Evolutionary conservation across 1,140 invertebrate genomes (phyloP).

Genomic region (Phymastichus coffea): DNA sequence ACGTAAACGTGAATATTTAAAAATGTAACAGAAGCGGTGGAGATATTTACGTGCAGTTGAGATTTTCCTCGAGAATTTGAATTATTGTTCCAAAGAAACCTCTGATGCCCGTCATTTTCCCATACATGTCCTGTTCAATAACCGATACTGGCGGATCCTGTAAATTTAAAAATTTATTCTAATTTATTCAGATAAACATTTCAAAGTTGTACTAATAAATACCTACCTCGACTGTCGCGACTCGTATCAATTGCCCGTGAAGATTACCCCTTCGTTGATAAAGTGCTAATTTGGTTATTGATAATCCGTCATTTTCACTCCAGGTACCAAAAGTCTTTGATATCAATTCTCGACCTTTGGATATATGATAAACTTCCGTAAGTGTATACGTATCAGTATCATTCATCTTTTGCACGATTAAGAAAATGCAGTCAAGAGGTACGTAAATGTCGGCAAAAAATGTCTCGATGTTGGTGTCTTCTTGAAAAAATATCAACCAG

Average conservation of each 20-base stretch:
- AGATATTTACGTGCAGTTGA: conserved; percentile 52
- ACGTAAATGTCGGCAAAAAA: conserved; percentile 43
- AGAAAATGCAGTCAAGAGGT: conserved; percentile 46
- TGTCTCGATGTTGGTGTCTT: conserved; percentile 34
- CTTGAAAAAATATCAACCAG: conserved; percentile 45
- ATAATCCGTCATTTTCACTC: conserved; percentile 33
- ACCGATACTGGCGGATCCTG: conserved; percentile 50
- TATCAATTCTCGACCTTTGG: conserved; percentile 35
- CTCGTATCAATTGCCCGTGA: conserved; percentile 42
- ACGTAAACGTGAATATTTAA: too few relatives aligned
- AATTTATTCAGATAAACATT: conserved; percentile 1
- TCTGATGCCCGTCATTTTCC: conserved; percentile 37
- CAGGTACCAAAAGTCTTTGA: conserved; percentile 39
- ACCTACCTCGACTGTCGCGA: conserved; percentile 45
- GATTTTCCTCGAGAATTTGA: conserved; percentile 43
- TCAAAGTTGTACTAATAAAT: background rate
- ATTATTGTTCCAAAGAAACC: conserved; percentile 52
- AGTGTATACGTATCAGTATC: conserved; percentile 33
- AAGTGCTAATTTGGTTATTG: conserved; percentile 34
- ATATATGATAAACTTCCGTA: conserved; percentile 47
- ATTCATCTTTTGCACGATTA: conserved; percentile 33
- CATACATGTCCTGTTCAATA: conserved; percentile 33
- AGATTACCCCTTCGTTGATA: conserved; percentile 49
- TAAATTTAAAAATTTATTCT: too few relatives aligned
- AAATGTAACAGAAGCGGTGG: too few relatives aligned